Evolutionary conservation across 2,113 vertebrate species (phyloP), one percentile per base, ranked within the genome.

Genomic region (Solenodon paradoxus): DNA sequence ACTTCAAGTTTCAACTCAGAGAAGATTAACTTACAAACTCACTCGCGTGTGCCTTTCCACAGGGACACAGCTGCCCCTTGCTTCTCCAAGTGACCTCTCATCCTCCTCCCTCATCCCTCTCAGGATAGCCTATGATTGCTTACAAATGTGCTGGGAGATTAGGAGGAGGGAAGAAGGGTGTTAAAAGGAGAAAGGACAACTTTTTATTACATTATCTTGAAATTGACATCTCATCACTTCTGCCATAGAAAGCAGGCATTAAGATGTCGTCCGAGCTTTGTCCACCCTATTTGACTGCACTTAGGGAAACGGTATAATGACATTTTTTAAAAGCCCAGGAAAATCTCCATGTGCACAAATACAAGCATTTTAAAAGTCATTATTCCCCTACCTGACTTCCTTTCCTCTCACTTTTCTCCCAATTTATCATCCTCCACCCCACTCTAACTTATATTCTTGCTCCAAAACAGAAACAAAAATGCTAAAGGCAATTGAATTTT

Each of bases 181-280:
- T n/a, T n/a, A n/a, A 11, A 24, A 59, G 15, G 24, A n/a, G 19
- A 35, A 24, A 81, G 38, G 63, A 90, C 30, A 69, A 66, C 7
- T 47, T 59, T 81, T 45, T 78, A 8, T 42, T 11, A 78, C 9
- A 22, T 45, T 30, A 49, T 53, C 35, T 82, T 81, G n/a, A 32
- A 95, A 47, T 9, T 57, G 16, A 63, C 19, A 69, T 47, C 32
- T 17, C 53, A 47, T 82, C n/a, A 20, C 19, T 80, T 82, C 71
- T 40, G n/a, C 30, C 32, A n/a, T 9, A 61, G 30, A 84, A 75
- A 19, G 68, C 68, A 92, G 66, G 75, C 51, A 82, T 30, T 30
- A 68, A 72, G 38, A 77, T 89, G 38, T 69, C 89, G 61, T 86
- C 95, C 97, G 69, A 95, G 72, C 51, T 97, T 92, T 88, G 90